Evolutionary conservation across 2,888 invertebrate genomes (phyloP).

Genomic region (Sesia bembeciformis): DNA sequence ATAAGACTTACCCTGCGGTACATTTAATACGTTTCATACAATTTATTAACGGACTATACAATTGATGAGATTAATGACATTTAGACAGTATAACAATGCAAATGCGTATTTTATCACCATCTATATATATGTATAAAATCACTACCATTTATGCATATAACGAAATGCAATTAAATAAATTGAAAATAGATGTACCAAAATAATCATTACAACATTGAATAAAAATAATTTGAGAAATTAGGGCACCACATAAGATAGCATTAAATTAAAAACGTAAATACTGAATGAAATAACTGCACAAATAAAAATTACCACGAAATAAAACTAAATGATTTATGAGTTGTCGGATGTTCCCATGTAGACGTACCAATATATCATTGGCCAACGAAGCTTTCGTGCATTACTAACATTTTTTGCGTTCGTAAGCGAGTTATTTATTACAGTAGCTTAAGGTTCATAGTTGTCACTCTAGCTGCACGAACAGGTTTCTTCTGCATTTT

Average conservation of each 20-base stretch:
- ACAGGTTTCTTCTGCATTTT: no score
- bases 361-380: not conserved
- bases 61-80: slow-evolving; percentile 32
- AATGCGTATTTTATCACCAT: slow-evolving; percentile 21
- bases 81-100: slow-evolving; percentile 12
- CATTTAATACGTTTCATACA: slow-evolving; percentile 24
- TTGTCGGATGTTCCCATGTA: not conserved
- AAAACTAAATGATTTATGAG: not conserved
- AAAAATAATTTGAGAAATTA: slow-evolving; percentile 44
- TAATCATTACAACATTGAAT: slow-evolving; percentile 25
- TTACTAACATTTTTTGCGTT: no score
- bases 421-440: no score
- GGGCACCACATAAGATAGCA: slow-evolving; percentile 61
- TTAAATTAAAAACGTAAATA: slow-evolving; percentile 53
- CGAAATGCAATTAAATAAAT: slow-evolving; percentile 1
- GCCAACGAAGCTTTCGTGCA: not conserved
- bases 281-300: slow-evolving; percentile 45
- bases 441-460: no score
- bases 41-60: slow-evolving; percentile 34
- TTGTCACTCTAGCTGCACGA: no score
- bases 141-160: not conserved
- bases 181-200: slow-evolving; percentile 19
- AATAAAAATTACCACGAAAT: slow-evolving; percentile 19
- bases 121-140: slow-evolving; percentile 7
- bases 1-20: slow-evolving; percentile 13